These are phyloP conservation scores for Falco novaeseelandiae DNA, from an alignment of 2,797 vertebrate genomes.

Conservation along the genomic window DNA sequence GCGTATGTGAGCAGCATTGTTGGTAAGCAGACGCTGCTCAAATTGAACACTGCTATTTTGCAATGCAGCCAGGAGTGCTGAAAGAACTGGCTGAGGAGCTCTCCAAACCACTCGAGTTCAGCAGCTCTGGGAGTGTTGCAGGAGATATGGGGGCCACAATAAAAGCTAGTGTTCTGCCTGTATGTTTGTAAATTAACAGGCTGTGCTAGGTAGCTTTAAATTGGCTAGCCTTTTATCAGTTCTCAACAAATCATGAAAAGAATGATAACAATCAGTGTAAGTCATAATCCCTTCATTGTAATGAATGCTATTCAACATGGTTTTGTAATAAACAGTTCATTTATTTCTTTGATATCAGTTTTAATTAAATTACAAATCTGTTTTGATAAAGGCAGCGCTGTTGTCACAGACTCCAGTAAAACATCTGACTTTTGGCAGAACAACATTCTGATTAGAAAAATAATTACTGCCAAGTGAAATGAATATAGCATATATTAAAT, in stretches of 20 bases:
- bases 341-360: conserved; percentile 34
- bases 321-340: conserved; percentile 28
- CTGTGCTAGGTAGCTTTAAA: not conserved
- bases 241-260: not conserved
- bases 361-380: conserved; percentile 39
- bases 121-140: not conserved
- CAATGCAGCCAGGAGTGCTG: not conserved
- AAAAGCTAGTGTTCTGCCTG: not conserved
- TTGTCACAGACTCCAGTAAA: not conserved
- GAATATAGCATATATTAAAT: not conserved
- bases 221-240: not conserved
- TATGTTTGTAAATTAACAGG: not conserved
- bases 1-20: not conserved
- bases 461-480: conserved; percentile 29
- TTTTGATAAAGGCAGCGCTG: conserved; percentile 16
- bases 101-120: not conserved
- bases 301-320: not conserved
- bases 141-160: not conserved
- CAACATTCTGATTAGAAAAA: conserved; percentile 36
- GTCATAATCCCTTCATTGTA: not conserved
- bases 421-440: conserved; percentile 37
- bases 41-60: not conserved
- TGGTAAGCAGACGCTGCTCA: not conserved
- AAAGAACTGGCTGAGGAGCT: not conserved
- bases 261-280: conserved; percentile 22